Percentiles rank a stretch among this genome's conserved stretches.
Conservation (phyloP, 2,113 vertebrate genomes). For the Sylvilagus bachmani region DNA sequence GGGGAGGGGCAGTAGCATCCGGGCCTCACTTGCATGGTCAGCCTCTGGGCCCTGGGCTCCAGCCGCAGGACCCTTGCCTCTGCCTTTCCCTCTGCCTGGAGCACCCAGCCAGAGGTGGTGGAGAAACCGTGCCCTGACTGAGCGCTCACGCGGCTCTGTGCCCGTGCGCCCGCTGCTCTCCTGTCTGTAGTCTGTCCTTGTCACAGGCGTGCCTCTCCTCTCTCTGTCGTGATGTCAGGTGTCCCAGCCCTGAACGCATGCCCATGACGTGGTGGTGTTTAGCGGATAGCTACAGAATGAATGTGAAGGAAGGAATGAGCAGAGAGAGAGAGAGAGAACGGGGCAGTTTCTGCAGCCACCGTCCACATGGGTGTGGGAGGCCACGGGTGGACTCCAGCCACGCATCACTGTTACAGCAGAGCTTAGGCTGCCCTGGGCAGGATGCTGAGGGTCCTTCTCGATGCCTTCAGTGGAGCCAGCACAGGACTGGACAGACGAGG, state of each 20-base stretch:
- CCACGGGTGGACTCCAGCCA: not conserved
- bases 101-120: not conserved
- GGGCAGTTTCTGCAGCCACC: not conserved
- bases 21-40: not conserved
- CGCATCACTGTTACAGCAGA: not conserved
- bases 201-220: not conserved
- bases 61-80: fast-evolving
- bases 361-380: not conserved
- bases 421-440: not conserved
- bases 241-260: not conserved
- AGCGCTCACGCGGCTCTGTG: not conserved
- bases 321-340: too few species aligned
- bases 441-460: not conserved
- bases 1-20: too few species aligned
- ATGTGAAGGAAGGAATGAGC: not conserved
- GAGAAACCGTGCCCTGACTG: not conserved
- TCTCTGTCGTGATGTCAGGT: not conserved
- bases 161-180: not conserved
- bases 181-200: not conserved
- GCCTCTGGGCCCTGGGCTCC: too few species aligned
- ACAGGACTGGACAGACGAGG: not conserved
- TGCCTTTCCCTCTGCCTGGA: not conserved
- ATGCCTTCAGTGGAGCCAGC: not conserved
- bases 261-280: too few species aligned
- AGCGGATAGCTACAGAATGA: too few species aligned